These are phyloP conservation scores for Carpatolechia fugitivella DNA, from an alignment of 2,888 invertebrate species.

Conservation along the genomic window DNA sequence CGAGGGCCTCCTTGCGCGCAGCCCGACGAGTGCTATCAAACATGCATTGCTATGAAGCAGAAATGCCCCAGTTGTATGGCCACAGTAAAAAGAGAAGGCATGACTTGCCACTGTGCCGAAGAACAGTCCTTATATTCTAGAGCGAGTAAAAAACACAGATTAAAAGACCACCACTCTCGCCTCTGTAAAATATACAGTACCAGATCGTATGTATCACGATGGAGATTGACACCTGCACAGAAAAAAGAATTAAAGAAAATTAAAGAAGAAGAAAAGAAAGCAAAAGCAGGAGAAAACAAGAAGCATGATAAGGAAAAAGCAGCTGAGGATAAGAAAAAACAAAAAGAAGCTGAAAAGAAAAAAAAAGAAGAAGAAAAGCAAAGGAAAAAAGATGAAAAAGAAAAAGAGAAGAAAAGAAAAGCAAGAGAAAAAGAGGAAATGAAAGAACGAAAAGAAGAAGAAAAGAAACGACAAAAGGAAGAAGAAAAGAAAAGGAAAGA, in stretches of 20 bases:
- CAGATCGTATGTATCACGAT: not conserved
- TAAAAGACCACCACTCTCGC: not conserved
- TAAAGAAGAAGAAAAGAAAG: not conserved
- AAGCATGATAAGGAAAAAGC: no score
- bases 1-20: not conserved
- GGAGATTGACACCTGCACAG: not conserved
- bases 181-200: not conserved
- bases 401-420: no score
- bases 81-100: not conserved
- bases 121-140: not conserved
- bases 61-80: not conserved
- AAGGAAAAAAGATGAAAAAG: no score
- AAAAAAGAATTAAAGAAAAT: not conserved
- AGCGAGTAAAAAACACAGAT: not conserved
- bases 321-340: no score
- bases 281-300: not conserved
- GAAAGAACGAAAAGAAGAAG: no score
- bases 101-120: not conserved
- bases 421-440: no score
- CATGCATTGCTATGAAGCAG: not conserved
- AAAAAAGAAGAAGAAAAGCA: no score
- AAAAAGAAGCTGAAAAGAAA: no score
- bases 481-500: no score
- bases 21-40: not conserved
- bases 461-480: no score